Conservation (phyloP, 2,888 invertebrate genomes). For the Daptonema setosum region DNA sequence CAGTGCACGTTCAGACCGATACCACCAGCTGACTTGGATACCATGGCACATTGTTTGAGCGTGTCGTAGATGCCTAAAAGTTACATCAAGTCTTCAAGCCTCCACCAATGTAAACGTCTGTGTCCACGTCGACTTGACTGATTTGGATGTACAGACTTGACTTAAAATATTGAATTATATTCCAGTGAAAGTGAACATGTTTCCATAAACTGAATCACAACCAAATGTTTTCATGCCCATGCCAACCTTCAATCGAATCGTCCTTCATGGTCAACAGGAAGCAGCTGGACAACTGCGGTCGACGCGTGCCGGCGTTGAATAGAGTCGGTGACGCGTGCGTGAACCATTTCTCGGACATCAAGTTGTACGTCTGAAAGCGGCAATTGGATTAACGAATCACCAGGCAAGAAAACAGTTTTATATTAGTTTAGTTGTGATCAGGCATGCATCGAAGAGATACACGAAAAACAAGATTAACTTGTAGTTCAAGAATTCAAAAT, state of each 20-base stretch:
- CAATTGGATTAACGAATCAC: not conserved
- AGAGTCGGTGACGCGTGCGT: slow-evolving; percentile 94
- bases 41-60: slow-evolving; percentile 49
- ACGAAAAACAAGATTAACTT: too few species aligned
- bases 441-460: too few species aligned
- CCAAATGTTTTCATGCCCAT: too few species aligned
- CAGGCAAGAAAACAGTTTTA: not conserved
- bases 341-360: slow-evolving; percentile 77
- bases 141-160: too few species aligned
- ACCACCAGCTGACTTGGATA: slow-evolving; percentile 89
- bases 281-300: slow-evolving; percentile 78
- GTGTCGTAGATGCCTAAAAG: slow-evolving; percentile 19
- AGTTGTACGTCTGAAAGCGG: slow-evolving; percentile 53
- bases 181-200: too few species aligned
- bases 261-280: slow-evolving; percentile 78
- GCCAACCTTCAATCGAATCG: slow-evolving; percentile 40
- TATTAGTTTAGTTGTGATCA: too few species aligned
- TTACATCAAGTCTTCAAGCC: not conserved
- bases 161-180: too few species aligned
- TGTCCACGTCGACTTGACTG: too few species aligned
- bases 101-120: too few species aligned
- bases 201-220: too few species aligned
- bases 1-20: slow-evolving; percentile 89
- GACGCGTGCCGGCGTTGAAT: slow-evolving; percentile 73
- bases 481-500: not conserved